Percentiles rank a stretch among this genome's conserved stretches.
These are phyloP conservation scores for Arothron firmamentum DNA, from an alignment of 2,113 vertebrate species.

Conservation along the genomic window DNA sequence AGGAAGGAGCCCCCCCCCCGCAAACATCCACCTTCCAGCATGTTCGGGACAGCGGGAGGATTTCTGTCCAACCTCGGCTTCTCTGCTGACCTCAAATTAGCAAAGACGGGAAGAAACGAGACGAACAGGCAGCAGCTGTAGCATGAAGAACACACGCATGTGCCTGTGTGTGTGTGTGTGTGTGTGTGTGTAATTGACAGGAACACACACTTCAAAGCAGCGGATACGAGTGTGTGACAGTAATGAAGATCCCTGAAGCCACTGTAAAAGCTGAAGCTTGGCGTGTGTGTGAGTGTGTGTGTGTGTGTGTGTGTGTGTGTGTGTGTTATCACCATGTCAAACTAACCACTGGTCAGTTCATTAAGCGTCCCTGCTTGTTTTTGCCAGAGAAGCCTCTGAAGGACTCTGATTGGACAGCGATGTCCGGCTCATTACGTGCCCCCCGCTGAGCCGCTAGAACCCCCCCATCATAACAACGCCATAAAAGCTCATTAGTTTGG, in stretches of 20 bases:
- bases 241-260: slow-evolving; percentile 23
- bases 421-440: slow-evolving; percentile 17
- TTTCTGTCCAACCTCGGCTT: no score
- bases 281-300: not conserved
- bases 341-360: not conserved
- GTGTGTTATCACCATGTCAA: slow-evolving; percentile 1
- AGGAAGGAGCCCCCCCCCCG: no score
- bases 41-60: no score
- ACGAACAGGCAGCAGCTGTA: no score
- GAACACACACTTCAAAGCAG: slow-evolving; percentile 26
- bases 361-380: no score
- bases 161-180: no score
- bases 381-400: not conserved
- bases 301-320: not conserved
- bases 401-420: not conserved
- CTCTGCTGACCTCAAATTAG: no score
- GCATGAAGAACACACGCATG: no score
- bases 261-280: slow-evolving; percentile 25
- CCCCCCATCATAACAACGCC: slow-evolving; percentile 13
- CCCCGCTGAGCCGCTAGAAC: not conserved
- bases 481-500: slow-evolving; percentile 16
- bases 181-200: not conserved
- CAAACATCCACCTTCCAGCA: no score
- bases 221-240: slow-evolving; percentile 34
- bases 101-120: no score